Evolutionary conservation across 1,140 invertebrate genomes (phyloP), one percentile per base, ranked within the genome.

Genomic region (Psilanteris sp.): DNA sequence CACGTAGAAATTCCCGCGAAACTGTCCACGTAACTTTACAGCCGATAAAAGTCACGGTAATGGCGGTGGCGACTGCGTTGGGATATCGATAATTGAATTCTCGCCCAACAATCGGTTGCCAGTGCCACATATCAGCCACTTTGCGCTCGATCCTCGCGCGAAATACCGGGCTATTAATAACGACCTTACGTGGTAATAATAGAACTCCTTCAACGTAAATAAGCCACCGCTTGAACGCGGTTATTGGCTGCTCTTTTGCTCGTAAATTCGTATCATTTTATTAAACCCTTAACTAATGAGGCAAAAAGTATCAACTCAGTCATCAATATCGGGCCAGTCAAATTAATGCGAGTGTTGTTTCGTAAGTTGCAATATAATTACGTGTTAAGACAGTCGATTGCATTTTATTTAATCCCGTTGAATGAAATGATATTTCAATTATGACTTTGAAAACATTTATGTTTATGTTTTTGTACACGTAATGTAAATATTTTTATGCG

Each of bases 71-170:
- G 57, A 62, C 52, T 62, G 48, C 74, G 55, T 61, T 31, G 55
- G 67, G 44, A 72, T 71, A 64, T 61, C 67, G 74, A 72, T 77
- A 77, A 77, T 77, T 77, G 74, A 72, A 77, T 72, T 71, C 67
- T 77, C 62, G 74, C 61, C 22, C 54, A 61, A 77, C 74, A 72
- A 77, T 77, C 55, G 66, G 46, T 55, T 41, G 24, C 36, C 37
- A 54, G 24, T 46, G 55, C 55, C 61, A 71, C 66, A 66, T 71
- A 77, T 77, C 73, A 59, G 59, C 50, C 44, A 55, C 50, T 76
- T 70, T 64, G 61, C 67, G 44, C 61, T n/a, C 29, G 39, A 44
- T 34, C 13, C 18, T 11, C 8, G 26, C 16, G 64, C 50, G 1
- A 64, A 57, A 72, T 41, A 9, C 41, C 11, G 27, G 20, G 31